Evolutionary conservation across 2,113 vertebrate species (phyloP).

Genomic region (Aegithalos caudatus): DNA sequence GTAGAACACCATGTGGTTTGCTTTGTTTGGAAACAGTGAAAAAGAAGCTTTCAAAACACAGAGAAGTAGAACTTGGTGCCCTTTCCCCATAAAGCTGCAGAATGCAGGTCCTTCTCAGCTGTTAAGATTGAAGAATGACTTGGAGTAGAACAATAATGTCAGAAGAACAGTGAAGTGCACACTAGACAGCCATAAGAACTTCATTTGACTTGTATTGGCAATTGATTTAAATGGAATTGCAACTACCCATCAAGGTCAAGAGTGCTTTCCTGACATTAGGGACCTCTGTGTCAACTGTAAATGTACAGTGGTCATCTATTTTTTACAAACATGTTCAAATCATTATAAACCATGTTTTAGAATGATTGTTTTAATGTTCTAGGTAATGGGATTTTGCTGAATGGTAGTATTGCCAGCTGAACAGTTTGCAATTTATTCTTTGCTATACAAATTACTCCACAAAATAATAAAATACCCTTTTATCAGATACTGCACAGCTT

Average conservation of each 20-base stretch:
- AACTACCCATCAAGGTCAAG: constrained; percentile 53
- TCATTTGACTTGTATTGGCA: constrained; percentile 54
- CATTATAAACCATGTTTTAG: constrained; percentile 33
- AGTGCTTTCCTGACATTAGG: constrained; percentile 27
- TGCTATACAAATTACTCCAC: background rate
- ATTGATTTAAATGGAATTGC: constrained; percentile 59
- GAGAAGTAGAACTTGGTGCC: constrained; percentile 35
- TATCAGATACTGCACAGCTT: background rate
- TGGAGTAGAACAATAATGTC: constrained; percentile 34
- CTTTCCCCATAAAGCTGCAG: constrained; percentile 58
- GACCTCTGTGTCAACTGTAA: constrained; percentile 44
- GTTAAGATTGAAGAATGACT: constrained; percentile 56
- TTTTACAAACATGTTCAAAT: constrained; percentile 42
- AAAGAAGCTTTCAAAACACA: constrained; percentile 37
- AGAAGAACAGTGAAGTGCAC: constrained; percentile 48
- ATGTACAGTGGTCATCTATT: constrained; percentile 42
- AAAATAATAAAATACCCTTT: constrained; percentile 16
- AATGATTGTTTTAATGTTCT: constrained; percentile 36
- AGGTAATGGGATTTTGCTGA: constrained; percentile 8
- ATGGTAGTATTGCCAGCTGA: background rate
- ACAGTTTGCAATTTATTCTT: background rate
- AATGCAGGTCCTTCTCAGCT: constrained; percentile 53
- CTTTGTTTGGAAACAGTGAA: background rate
- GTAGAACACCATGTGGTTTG: background rate
- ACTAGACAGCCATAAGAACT: constrained; percentile 44